Evolutionary conservation across 1,140 invertebrate species (phyloP).

Genomic region (Chrysopa pallens): DNA sequence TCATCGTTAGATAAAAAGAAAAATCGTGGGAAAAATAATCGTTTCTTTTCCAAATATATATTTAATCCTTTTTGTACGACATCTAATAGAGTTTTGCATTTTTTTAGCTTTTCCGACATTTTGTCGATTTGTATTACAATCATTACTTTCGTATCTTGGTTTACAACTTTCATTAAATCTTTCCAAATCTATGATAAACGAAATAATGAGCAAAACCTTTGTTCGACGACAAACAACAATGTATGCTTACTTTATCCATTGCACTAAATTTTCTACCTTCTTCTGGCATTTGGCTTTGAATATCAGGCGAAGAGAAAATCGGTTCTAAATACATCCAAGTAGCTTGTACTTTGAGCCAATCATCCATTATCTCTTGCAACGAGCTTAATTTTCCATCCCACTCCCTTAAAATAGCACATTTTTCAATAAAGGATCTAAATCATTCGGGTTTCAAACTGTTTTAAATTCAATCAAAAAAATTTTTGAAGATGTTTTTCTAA

Average conservation of each 20-base stretch:
- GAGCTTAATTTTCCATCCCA: conserved; percentile 65
- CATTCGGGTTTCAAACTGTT: no score
- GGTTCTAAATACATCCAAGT: conserved; percentile 97
- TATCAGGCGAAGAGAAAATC: conserved; percentile 94
- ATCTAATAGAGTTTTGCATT: conserved; percentile 73
- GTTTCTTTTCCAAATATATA: conserved; percentile 89
- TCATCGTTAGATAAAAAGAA: conserved; percentile 97
- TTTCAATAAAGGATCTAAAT: no score
- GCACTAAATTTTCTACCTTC: conserved; percentile 82
- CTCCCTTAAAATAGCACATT: conserved; percentile 25
- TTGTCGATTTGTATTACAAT: conserved; percentile 79
- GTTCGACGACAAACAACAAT: background rate
- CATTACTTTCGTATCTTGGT: conserved; percentile 65
- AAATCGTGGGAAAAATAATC: conserved; percentile 86
- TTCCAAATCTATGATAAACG: conserved; percentile 55
- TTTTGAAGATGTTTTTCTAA: no score
- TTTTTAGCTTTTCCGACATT: conserved; percentile 78
- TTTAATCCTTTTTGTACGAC: conserved; percentile 85
- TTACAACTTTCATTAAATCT: conserved; percentile 81
- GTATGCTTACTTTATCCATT: conserved; percentile 59
- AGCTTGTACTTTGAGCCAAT: conserved; percentile 89
- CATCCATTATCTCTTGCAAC: conserved; percentile 83
- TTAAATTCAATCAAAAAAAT: no score
- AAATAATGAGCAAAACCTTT: conserved; percentile 3
- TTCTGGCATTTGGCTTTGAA: conserved; percentile 89